Base-by-base conservation (phyloP, 2,888 invertebrate species). In the Scaeva pyrastri region DNA sequence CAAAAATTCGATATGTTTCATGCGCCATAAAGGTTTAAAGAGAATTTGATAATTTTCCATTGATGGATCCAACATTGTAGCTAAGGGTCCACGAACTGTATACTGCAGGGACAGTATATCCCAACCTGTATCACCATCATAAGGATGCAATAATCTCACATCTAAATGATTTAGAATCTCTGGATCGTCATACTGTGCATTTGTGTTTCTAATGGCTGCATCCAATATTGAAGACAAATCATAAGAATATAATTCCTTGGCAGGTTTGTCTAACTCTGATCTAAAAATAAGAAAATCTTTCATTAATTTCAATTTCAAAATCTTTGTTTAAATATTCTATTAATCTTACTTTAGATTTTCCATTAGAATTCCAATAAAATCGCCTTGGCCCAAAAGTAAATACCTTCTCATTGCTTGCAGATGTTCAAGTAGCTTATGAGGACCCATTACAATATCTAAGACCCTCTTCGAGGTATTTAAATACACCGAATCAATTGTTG, bases 321-420 rank as follows among this genome's bases (percentile, higher is more conserved):
- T 8, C 5, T 31, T 55, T 2, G 11, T 6, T 11, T 6, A 2
- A 23, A 14, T 2, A 11, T 16, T 26, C 11, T 6, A 41, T 64
- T 16, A 16, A 62, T 72, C 89, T 36, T 93, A 98, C 97, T 97
- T 97, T 87, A 99, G 93, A 82, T 98, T 94, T 89, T 98, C 97
- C 95, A 99, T 96, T 72, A 99, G 95, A 90, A 98, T 97, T 90
- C 97, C 95, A 89, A 98, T 97, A 92, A 99, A 98, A 93, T 99
- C 98, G 0, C 99, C 99, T 93, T 99, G 98, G 14, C 98, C 98
- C 14, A 99, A 94, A 73, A 99, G 94, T 90, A 99, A 93, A 93
- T 98, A 99, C 80, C 97, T 95, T 88, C 98, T 94, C 93, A 98
- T 96, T 23, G 98, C 98, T 90, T 97, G 96, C 70, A 99, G 94